Percentiles rank a stretch among this genome's conserved stretches.
These are phyloP conservation scores for Semnopithecus entellus DNA, from an alignment of 2,113 vertebrate species.

Conservation along the genomic window DNA sequence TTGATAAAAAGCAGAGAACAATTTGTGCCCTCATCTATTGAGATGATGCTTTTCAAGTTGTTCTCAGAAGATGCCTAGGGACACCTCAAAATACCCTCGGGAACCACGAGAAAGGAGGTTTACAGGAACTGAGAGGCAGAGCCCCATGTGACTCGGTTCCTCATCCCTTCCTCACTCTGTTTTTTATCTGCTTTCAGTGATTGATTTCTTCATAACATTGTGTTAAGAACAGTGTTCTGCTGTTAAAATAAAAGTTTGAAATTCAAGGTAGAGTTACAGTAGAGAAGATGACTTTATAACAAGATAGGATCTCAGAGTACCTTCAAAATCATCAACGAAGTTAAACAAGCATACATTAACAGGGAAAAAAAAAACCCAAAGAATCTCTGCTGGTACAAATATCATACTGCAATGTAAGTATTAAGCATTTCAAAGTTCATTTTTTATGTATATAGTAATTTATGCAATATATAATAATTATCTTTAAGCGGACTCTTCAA, in stretches of 20 bases:
- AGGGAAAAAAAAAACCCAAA: background rate
- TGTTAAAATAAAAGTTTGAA: background rate
- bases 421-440: background rate
- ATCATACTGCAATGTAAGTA: background rate
- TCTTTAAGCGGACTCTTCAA: background rate
- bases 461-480: background rate
- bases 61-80: background rate
- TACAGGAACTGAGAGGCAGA: too few species aligned
- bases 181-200: fast-evolving
- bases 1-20: background rate
- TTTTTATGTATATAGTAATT: background rate
- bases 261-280: background rate
- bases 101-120: background rate
- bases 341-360: background rate
- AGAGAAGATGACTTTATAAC: background rate
- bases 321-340: background rate
- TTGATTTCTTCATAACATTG: background rate
- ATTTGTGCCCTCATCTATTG: background rate
- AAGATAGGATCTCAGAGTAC: background rate
- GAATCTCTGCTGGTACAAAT: background rate
- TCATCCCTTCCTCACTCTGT: fast-evolving
- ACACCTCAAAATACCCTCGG: background rate
- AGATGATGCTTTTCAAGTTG: background rate
- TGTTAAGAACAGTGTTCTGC: background rate
- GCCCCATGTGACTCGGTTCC: fast-evolving